These are phyloP conservation scores for Dendrolimus pini DNA, from an alignment of 2,888 invertebrate genomes.

Conservation along the genomic window DNA sequence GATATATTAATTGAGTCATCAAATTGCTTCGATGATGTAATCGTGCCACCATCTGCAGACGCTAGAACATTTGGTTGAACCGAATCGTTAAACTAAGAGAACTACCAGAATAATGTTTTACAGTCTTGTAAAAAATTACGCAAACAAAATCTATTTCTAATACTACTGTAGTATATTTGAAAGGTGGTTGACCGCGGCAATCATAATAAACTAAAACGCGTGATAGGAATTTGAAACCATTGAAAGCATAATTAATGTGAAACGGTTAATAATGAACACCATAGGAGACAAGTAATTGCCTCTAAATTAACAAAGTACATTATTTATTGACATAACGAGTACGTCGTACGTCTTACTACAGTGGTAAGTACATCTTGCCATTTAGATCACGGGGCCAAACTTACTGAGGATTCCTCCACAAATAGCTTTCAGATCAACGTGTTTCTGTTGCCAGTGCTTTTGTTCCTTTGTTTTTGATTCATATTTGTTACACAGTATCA, in stretches of 20 bases:
- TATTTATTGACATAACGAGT: no score
- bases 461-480: background rate
- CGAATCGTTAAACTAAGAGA: background rate
- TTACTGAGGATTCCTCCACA: background rate
- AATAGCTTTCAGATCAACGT: background rate
- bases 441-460: background rate
- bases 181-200: background rate
- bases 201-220: background rate
- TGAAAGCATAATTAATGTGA: no score
- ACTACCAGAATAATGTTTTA: constrained; percentile 3
- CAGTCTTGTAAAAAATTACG: background rate
- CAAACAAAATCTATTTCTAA: background rate
- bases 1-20: constrained; percentile 17
- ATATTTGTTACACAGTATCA: background rate
- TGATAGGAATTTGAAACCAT: no score
- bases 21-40: constrained; percentile 31
- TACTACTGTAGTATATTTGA: background rate
- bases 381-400: background rate
- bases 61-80: constrained; percentile 5
- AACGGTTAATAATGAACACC: no score
- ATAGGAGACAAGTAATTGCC: no score
- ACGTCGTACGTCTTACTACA: no score
- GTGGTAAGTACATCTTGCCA: background rate
- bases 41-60: constrained; percentile 16
- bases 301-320: no score